These are phyloP conservation scores for Sminthurides aquaticus DNA, from an alignment of 2,888 invertebrate genomes.

Conservation along the genomic window DNA sequence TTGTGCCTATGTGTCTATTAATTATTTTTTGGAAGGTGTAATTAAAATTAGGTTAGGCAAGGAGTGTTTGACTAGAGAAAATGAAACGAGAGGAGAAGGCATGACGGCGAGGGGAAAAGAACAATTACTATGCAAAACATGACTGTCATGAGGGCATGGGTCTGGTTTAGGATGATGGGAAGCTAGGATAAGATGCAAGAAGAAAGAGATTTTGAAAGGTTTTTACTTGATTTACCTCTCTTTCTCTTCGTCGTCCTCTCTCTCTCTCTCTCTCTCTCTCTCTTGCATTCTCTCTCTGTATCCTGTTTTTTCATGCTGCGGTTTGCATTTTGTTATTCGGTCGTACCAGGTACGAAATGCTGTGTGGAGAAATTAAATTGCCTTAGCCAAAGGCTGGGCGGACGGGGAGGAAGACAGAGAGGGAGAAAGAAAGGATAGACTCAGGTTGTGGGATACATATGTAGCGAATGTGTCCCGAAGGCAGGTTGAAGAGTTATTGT, in stretches of 20 bases:
- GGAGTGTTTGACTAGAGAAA: neutral
- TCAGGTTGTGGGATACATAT: neutral
- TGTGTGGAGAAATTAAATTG: neutral
- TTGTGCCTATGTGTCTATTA: no score
- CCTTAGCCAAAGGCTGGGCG: neutral
- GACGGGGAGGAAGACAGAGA: neutral
- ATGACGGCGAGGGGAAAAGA: neutral
- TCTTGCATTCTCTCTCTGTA: neutral
- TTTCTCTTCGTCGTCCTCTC: neutral
- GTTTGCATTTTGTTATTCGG: neutral
- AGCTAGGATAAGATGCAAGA: neutral
- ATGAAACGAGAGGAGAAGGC: neutral
- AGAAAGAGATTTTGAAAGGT: neutral
- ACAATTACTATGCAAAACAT: neutral
- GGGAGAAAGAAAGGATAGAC: neutral
- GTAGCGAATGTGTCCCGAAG: neutral
- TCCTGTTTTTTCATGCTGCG: neutral
- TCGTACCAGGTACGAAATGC: neutral
- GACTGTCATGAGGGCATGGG: neutral
- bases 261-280: neutral
- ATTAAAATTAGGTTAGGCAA: neutral
- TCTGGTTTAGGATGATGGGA: neutral
- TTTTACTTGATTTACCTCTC: neutral
- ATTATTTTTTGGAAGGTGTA: neutral
- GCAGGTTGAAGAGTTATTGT: neutral